Conservation (phyloP, 2,888 invertebrate species). For the Drosophila antonietae region DNA sequence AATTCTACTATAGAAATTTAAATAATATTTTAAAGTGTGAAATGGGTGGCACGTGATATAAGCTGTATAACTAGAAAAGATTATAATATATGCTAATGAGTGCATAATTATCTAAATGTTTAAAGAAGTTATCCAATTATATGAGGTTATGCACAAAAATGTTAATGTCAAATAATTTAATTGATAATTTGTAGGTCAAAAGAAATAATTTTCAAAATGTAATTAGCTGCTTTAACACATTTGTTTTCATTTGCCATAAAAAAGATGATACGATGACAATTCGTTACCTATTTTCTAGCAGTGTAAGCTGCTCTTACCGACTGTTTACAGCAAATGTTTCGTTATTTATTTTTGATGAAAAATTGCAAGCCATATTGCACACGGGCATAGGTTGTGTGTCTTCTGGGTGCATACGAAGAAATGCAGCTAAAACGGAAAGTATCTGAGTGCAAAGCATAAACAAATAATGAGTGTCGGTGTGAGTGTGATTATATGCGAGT, state of each 20-base stretch:
- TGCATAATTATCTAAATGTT: too few species aligned
- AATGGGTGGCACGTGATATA: neutral
- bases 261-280: neutral
- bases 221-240: neutral
- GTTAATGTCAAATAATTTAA: too few species aligned
- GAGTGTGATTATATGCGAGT: neutral
- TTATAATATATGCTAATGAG: neutral
- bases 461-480: conserved; percentile 8
- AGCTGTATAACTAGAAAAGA: neutral
- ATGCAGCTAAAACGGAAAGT: conserved; percentile 22
- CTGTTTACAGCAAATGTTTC: conserved; percentile 16
- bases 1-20: neutral
- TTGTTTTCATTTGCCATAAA: neutral
- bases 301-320: conserved; percentile 20
- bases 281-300: neutral
- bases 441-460: conserved; percentile 36
- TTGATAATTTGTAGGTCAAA: too few species aligned
- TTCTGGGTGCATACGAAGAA: conserved; percentile 32
- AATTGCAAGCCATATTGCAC: conserved; percentile 38
- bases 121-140: too few species aligned
- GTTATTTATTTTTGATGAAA: conserved; percentile 27
- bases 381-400: conserved; percentile 22
- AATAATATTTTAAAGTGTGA: neutral
- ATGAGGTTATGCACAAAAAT: too few species aligned
- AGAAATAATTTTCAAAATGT: neutral